Evolutionary conservation across 2,888 invertebrate genomes (phyloP), one percentile per base, ranked within the genome.

Genomic region (Ectemnius cavifrons): DNA sequence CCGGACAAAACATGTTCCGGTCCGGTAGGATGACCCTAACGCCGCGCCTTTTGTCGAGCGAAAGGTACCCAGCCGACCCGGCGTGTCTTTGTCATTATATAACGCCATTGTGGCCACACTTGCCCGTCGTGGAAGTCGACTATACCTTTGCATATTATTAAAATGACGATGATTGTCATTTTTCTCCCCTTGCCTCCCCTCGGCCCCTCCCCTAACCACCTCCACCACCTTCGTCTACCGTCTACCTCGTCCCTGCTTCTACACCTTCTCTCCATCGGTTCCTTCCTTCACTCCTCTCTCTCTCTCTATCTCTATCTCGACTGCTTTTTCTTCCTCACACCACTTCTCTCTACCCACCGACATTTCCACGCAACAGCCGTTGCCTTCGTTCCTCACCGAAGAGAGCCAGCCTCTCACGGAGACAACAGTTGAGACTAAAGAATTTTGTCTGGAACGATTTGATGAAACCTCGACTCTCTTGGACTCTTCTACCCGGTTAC

Each of bases 81-180:
- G 85, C 85, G 84, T 87, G 89, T 90, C 91, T 90, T 91, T 90
- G 91, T 91, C 90, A 91, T 91, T 91, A 91, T 90, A 90, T 91
- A 91, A 91, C 88, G 89, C 90, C 85, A 91, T 91, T 91, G 91
- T 91, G 88, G 86, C 89, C 90, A 90, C 90, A 91, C 91, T 91
- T 91, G 89, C 89, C 88, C 87, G 87, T 73, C 88, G 87, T 88
- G 84, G 86, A 89, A 82, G 81, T 79, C 75, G 81, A 81, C 81
- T 78, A 75, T 81, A 67, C 79, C 81, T 76, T 78, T 78, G 78
- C 80, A 82, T 80, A 79, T 82, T 79, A 81, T 77, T 79, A 91
- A 91, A 91, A 91, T 90, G 90, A 91, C 90, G 91, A 91, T 91
- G 90, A 91, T 91, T 90, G 90, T 91, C 90, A 90, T 90, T 90